These are phyloP conservation scores for Calyptommatus sinebrachiatus DNA, from an alignment of 2,113 vertebrate genomes.

Conservation along the genomic window DNA sequence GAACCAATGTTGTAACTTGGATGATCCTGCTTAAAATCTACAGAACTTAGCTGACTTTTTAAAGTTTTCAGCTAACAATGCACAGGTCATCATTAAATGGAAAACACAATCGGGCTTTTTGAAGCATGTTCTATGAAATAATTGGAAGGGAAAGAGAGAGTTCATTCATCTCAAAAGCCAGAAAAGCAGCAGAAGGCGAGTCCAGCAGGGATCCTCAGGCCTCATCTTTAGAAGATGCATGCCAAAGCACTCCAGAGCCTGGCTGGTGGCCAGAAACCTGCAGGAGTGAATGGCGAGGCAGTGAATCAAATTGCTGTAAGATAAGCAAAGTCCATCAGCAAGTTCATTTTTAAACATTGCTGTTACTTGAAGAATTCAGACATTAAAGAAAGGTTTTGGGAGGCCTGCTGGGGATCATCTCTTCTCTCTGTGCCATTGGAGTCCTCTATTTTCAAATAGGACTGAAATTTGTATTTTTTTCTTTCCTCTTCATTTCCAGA, in stretches of 20 bases:
- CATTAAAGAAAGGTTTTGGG: constrained; percentile 31
- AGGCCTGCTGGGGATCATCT: background rate
- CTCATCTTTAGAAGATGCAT: constrained; percentile 29
- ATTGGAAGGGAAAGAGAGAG: constrained; percentile 12
- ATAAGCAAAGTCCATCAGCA: constrained; percentile 40
- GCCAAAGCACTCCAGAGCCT: background rate
- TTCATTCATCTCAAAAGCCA: constrained; percentile 2
- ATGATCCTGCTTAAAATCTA: background rate
- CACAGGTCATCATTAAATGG: background rate
- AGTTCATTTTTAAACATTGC: constrained; percentile 25
- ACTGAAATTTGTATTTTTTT: constrained; percentile 2
- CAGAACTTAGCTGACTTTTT: background rate
- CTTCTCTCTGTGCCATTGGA: background rate
- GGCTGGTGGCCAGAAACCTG: constrained; percentile 20
- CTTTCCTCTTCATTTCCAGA: constrained; percentile 66
- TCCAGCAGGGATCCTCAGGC: background rate
- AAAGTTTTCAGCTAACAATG: background rate
- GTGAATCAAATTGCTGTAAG: constrained; percentile 40
- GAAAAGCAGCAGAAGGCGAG: rapidly evolving
- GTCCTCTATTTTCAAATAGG: background rate
- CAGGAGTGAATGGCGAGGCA: constrained; percentile 35
- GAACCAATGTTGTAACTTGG: background rate
- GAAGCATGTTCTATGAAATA: constrained; percentile 5
- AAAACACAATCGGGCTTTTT: constrained; percentile 1
- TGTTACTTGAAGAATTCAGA: constrained; percentile 5